Evolutionary conservation across 2,888 invertebrate species (phyloP), one percentile per base, ranked within the genome.

Genomic region (Drosophila prostipennis): DNA sequence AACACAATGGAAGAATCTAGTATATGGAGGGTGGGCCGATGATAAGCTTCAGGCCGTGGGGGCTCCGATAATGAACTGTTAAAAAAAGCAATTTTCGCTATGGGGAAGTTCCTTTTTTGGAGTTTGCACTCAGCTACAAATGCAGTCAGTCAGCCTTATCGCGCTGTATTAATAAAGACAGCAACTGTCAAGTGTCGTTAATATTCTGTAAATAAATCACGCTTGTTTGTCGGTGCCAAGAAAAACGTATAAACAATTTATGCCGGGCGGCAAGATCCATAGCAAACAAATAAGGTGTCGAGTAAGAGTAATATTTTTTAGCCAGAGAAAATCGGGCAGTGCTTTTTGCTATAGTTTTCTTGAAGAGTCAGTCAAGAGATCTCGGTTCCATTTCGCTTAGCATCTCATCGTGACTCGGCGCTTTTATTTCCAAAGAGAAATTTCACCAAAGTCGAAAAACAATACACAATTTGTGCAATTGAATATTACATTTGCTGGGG

Each of bases 171-270:
- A n/a, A 48, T 59, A 59, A 36, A 48, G 61, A 42, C 61, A 40
- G n/a, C 48, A 46, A 39, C 19, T 53, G 64, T 46, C 63, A 36
- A 65, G 65, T 53, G 53, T 26, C 32, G 45, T 57, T 29, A 57
- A 57, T 36, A 57, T 58, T 19, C 26, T 37, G 19, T 42, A 64
- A 49, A 68, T 64, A 67, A 56, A 53, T 52, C 58, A 48, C 16
- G n/a, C 11, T 58, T 51, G 36, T 42, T 56, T 63, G 32, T 46
- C 72, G 74, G 59, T 74, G 71, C 36, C 29, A 42, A 6, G 42
- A 42, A 45, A 29, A 46, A 48, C 39, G 40, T 56, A 42, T 70
- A 61, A 69, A 69, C 61, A 71, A 69, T 68, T 68, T 48, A 39
- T 53, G 59, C 61, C 61, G 60, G 61, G 59, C 48, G 8, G 26